Evolutionary conservation across 1,140 invertebrate genomes (phyloP).

Genomic region (Venustaconcha ellipsiformis): DNA sequence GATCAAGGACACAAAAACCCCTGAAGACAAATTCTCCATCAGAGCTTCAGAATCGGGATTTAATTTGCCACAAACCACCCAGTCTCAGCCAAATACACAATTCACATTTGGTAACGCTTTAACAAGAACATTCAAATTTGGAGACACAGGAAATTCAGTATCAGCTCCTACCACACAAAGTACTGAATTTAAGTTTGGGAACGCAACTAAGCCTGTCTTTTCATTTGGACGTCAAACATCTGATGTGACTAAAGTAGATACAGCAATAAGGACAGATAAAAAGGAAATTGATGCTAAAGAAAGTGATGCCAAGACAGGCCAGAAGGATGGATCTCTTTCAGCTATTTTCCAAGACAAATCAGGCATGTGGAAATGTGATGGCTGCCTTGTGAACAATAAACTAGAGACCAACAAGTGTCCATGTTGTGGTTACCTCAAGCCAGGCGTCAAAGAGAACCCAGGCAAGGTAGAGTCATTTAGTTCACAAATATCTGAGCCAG

Average conservation of each 20-base stretch:
- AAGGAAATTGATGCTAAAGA: background rate
- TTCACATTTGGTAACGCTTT: slow-evolving; percentile 35
- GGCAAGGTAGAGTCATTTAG: no score
- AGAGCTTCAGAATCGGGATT: background rate
- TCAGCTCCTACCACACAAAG: no score
- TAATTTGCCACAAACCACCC: slow-evolving; percentile 28
- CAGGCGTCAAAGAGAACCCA: no score
- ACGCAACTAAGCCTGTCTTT: slow-evolving; percentile 31
- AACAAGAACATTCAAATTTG: slow-evolving; percentile 26
- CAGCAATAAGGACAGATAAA: background rate
- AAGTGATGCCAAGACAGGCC: background rate
- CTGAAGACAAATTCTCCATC: no score
- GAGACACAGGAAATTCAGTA: background rate
- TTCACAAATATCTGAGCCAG: no score
- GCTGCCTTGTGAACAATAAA: slow-evolving; percentile 10
- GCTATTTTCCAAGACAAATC: slow-evolving; percentile 14
- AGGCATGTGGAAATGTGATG: slow-evolving; percentile 18
- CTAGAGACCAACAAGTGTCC: background rate
- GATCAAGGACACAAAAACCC: background rate
- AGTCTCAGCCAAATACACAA: background rate
- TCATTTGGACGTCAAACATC: slow-evolving; percentile 31
- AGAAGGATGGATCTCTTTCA: background rate
- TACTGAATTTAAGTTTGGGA: background rate
- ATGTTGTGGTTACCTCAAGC: background rate
- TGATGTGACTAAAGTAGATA: background rate